Conservation (phyloP, 2,113 vertebrate species). For the Amazona guildingii region DNA sequence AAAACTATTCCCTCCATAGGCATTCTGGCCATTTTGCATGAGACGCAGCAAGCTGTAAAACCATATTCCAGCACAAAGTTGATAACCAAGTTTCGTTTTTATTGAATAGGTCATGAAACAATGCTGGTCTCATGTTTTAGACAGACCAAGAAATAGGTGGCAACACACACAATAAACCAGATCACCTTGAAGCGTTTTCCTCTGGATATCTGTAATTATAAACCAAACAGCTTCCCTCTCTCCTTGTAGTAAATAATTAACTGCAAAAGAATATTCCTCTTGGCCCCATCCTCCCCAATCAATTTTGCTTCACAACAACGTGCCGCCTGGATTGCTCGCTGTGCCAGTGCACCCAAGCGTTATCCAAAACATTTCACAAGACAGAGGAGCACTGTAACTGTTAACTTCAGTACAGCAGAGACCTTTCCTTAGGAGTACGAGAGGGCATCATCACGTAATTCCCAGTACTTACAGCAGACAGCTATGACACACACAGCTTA, state of each 20-base stretch:
- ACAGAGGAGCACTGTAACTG: background rate
- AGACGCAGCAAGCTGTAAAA: background rate
- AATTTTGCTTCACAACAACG: background rate
- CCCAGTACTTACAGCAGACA: background rate
- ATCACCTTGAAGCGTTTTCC: background rate
- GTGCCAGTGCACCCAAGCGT: background rate
- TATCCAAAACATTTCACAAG: background rate
- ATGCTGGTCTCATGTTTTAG: background rate
- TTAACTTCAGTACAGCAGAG: background rate
- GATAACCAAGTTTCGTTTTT: background rate
- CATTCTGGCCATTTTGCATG: background rate
- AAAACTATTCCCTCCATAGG: background rate
- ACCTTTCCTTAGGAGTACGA: background rate
- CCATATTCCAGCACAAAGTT: background rate
- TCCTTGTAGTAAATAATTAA: conserved; percentile 47
- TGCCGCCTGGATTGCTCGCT: background rate
- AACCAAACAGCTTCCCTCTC: background rate
- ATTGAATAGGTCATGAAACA: background rate
- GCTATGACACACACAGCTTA: conserved; percentile 6
- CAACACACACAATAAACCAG: background rate
- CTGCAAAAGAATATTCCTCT: conserved; percentile 7
- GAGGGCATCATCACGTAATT: background rate
- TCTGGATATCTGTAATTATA: background rate
- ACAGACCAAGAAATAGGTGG: background rate
- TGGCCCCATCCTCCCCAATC: background rate